Conservation (phyloP, 2,888 invertebrate species). For the Spilosoma lubricipeda region DNA sequence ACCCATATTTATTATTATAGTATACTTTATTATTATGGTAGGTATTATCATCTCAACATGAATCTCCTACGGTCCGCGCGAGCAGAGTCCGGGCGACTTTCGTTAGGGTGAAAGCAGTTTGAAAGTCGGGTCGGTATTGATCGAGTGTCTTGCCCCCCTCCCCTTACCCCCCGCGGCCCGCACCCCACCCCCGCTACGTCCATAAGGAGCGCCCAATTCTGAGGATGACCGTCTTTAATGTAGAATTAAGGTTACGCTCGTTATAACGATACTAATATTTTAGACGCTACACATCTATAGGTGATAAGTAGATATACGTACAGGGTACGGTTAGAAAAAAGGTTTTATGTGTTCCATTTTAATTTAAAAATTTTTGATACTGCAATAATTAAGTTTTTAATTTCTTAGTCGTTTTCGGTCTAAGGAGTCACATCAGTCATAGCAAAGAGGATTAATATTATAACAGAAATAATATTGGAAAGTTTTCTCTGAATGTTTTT, state of each 20-base stretch:
- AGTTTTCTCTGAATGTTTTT: no score
- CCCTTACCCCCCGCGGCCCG: constrained; percentile 57
- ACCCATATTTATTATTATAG: no score
- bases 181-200: constrained; percentile 52
- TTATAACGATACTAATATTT: constrained; percentile 5
- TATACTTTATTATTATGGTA: no score
- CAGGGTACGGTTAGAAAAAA: not conserved
- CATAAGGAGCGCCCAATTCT: constrained; percentile 80
- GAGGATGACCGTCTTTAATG: constrained; percentile 72
- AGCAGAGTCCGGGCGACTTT: constrained; percentile 84
- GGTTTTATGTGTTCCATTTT: constrained; percentile 16
- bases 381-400: not conserved
- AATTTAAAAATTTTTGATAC: not conserved
- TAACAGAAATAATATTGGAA: no score
- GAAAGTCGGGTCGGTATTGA: constrained; percentile 87
- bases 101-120: constrained; percentile 87
- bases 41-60: constrained; percentile 64
- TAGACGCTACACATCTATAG: not conserved
- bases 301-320: constrained; percentile 2
- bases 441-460: no score
- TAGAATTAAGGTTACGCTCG: constrained; percentile 53
- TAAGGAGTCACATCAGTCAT: no score
- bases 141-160: constrained; percentile 82
- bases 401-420: not conserved
- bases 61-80: constrained; percentile 66